phyloP scores from a whole-genome alignment of 2,797 vertebrate species.

The Miichthys miiuy region DNA sequence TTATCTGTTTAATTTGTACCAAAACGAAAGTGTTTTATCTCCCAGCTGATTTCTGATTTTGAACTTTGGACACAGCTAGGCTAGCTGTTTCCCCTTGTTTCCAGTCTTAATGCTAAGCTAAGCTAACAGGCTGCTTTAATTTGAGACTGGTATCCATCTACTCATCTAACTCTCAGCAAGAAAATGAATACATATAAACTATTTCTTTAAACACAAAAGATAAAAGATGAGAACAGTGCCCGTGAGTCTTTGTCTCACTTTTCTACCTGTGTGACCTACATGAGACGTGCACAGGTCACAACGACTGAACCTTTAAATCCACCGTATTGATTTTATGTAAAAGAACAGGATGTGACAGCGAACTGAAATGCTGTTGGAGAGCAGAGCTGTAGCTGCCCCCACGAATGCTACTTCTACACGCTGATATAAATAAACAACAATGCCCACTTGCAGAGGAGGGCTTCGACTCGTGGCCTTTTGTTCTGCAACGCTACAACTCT shows the following conservation, averaged over 20 bases:
- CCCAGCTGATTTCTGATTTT: not conserved
- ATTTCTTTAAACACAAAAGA: constrained; percentile 1
- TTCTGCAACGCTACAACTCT: constrained; percentile 61
- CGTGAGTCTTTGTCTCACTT: not conserved
- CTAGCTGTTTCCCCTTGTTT: not conserved
- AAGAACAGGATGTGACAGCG: constrained; percentile 46
- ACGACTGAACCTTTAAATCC: constrained; percentile 54
- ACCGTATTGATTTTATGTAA: constrained; percentile 45
- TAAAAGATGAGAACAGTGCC: not conserved
- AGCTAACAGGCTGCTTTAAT: not conserved
- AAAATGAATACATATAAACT: not conserved
- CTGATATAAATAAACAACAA: constrained; percentile 77
- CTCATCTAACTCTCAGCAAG: not conserved
- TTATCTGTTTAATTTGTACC: constrained; percentile 13
- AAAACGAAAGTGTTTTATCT: not conserved
- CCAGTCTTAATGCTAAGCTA: constrained; percentile 5
- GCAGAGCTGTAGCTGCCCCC: constrained; percentile 21
- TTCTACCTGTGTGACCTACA: constrained; percentile 32
- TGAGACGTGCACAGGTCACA: constrained; percentile 5
- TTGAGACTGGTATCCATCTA: not conserved
- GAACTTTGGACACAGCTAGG: no score
- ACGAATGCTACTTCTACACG: constrained; percentile 42
- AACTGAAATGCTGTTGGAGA: constrained; percentile 41
- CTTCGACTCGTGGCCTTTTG: constrained; percentile 72
- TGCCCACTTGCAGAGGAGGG: constrained; percentile 70